Evolutionary conservation across 2,113 vertebrate genomes (phyloP), one percentile per base, ranked within the genome.

Genomic region (Sebastes fasciatus): DNA sequence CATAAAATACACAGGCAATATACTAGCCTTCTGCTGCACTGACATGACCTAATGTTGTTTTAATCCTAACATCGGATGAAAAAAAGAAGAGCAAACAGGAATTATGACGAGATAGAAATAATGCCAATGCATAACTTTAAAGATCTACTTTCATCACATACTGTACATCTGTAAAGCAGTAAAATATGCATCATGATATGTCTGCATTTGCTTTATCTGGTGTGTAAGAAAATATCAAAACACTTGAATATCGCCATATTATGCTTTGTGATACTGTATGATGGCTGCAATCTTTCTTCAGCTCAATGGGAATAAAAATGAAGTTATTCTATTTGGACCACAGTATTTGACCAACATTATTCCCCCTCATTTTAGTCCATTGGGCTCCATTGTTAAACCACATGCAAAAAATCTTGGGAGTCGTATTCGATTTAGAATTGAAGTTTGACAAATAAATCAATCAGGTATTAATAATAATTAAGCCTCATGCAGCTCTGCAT

Each of bases 1-100:
- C 21, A 60, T 65, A 58, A 82, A 74, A 77, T 42, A 51, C 34
- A 65, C 9, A 34, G 3, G 34, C 34, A 34, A 69, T n/a, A 74
- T 23, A 40, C 13, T 13, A 16, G 42, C 57, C 58, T 26, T 46
- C 21, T 68, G 76, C 34, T 26, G 55, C 26, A 52, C 26, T 43
- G 16, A 49, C 23, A 23, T 58, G 21, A 70, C 45, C 64, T 43
- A 14, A 58, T 48, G 40, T 6, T 54, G 58, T 21, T 65, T 23
- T 21, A 63, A 57, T 57, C 12, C 49, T 55, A 4, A 34, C 34
- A 34, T 34, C 34, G 34, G 34, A 34, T 34, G 34, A 52, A 48
- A 42, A 17, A 16, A 63, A 43, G 10, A 16, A 1, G 45, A 26
- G 1, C 5, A 71, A 48, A 40, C 61, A 12, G 10, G 26, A 70